Evolutionary conservation across 2,797 vertebrate species (phyloP), one percentile per base, ranked within the genome.

Genomic region (Danio kyathit): DNA sequence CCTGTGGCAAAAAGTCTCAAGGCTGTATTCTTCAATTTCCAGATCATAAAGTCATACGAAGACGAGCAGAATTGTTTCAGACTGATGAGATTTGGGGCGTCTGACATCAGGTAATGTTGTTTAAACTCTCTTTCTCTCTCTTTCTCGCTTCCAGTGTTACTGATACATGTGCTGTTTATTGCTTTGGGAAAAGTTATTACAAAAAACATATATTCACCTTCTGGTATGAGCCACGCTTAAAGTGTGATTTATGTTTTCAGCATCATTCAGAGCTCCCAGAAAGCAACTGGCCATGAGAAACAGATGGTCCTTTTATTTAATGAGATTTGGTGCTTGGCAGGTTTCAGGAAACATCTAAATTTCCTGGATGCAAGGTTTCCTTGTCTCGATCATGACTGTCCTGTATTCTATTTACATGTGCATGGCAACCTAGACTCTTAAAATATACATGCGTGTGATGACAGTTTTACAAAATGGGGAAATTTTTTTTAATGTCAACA

Each of bases 221-320:
- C 70, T 80, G 79, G 60, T 74, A 46, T 8, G 7, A 64, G 49
- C 78, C 70, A 41, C 19, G 2, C 60, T 80, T 73, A 17, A 74
- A 66, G 43, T 66, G 70, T 80, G 79, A 80, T 80, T 74, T 74
- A 80, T 74, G 61, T 14, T 66, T 65, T 66, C 43, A 4, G 41
- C 19, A 73, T 73, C 70, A 65, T 41, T 80, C 49, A 54, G 38
- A 80, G 41, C 78, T 65, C 52, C 65, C 51, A 16, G 51, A 80
- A 74, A 66, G 21, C 17, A 54, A 65, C 51, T 80, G 79, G 38
- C 69, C 70, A 56, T 59, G 61, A 65, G 43, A 74, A 80, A 80
- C 79, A 80, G 70, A 80, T 80, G 79, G 69, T 66, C 48, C 79
- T 64, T 80, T 80, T 74, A 74, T 80, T 80, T 80, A 80, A 80